phyloP scores from a whole-genome alignment of 2,888 invertebrate species.

The Brachyopa scutellaris region DNA sequence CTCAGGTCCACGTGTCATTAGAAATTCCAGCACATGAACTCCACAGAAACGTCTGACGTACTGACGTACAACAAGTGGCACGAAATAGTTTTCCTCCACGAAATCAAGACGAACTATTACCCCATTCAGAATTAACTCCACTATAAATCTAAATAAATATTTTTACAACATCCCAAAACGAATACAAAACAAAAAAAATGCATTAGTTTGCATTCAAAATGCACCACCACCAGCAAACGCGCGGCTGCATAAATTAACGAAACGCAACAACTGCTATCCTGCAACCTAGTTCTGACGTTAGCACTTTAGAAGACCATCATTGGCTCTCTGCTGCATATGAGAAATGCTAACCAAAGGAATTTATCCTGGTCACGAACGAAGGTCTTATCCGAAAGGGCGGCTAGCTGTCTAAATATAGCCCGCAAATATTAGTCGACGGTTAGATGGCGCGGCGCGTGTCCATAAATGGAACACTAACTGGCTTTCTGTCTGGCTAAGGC shows the following conservation, averaged over 20 bases:
- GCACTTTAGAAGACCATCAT: neutral
- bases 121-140: slow-evolving; percentile 2
- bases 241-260: neutral
- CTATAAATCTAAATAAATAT: slow-evolving; percentile 20
- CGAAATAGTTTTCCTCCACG: neutral
- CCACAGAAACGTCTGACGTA: too few species aligned
- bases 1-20: too few species aligned
- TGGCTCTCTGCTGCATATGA: neutral
- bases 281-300: slow-evolving; percentile 1
- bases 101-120: neutral
- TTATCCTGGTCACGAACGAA: slow-evolving; percentile 70
- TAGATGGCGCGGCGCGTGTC: slow-evolving; percentile 41
- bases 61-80: neutral
- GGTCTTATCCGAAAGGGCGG: slow-evolving; percentile 59
- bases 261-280: slow-evolving; percentile 44
- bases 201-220: slow-evolving; percentile 36
- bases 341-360: slow-evolving; percentile 47
- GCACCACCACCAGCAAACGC: neutral
- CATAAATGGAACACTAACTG: slow-evolving; percentile 53
- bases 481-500: slow-evolving; percentile 30
- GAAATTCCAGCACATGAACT: too few species aligned
- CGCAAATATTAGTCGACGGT: slow-evolving; percentile 47
- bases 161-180: slow-evolving; percentile 13
- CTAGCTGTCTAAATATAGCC: slow-evolving; percentile 55
- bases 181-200: neutral